phyloP scores from a whole-genome alignment of 2,888 invertebrate species.

The Nymphalis urticae region DNA sequence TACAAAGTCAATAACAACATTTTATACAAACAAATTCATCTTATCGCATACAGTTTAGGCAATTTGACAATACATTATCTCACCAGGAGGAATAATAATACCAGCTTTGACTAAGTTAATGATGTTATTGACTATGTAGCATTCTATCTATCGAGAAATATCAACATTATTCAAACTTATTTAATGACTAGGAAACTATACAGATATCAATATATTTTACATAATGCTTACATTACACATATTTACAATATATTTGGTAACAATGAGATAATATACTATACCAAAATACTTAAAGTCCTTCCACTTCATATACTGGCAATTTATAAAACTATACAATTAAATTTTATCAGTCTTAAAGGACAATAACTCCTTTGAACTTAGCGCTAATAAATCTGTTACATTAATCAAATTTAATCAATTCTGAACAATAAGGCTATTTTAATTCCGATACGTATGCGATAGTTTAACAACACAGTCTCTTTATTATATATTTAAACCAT shows the following conservation, averaged over 20 bases:
- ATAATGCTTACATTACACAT: conserved; percentile 58
- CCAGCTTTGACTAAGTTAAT: conserved; percentile 22
- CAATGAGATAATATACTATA: conserved; percentile 75
- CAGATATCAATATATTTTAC: conserved; percentile 56
- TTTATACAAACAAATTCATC: conserved; percentile 24
- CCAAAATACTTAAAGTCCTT: conserved; percentile 70
- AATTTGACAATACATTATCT: conserved; percentile 32
- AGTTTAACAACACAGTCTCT: conserved; percentile 68
- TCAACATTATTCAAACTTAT: conserved; percentile 65
- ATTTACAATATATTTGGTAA: conserved; percentile 81
- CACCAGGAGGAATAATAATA: conserved; percentile 30
- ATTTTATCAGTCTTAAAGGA: conserved; percentile 75
- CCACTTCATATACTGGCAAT: conserved; percentile 71
- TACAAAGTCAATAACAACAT: conserved; percentile 37
- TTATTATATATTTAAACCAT: conserved; percentile 48
- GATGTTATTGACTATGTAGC: conserved; percentile 38
- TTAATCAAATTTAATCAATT: conserved; percentile 31
- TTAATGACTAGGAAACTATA: conserved; percentile 79
- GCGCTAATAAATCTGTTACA: conserved; percentile 26
- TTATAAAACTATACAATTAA: conserved; percentile 57
- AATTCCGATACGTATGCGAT: conserved; percentile 58
- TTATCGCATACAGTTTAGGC: conserved; percentile 35
- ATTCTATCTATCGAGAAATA: conserved; percentile 50
- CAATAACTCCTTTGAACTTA: conserved; percentile 41
- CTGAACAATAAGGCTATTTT: conserved; percentile 55